Evolutionary conservation across 2,888 invertebrate genomes (phyloP), one percentile per base, ranked within the genome.

Genomic region (Shargacucullia verbasci): DNA sequence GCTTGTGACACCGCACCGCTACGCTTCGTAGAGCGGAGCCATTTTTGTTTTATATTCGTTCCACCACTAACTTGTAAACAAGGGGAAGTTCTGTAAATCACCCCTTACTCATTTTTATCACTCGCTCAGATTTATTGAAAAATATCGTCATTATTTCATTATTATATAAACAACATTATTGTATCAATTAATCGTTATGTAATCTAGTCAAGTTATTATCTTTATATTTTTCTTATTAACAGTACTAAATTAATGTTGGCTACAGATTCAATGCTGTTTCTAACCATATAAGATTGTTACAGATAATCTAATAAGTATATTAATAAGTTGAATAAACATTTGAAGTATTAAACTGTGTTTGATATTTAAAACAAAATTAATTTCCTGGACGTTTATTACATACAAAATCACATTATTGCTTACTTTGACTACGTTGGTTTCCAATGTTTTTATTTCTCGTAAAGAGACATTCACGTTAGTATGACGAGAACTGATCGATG

Each of bases 1-100:
- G 91, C 59, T 90, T 95, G 85, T 95, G 90, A 94, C 85, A 79
- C 90, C 94, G 46, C 87, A 95, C 61, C 88, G 92, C 79, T 73
- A 78, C 80, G 71, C 50, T 14, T 56, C 78, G 84, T 83, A 81
- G 78, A 73, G 57, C 49, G 60, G 59, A 69, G 70, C 58, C 14
- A 60, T 52, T 27, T 48, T 57, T 66, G 52, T 43, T 70, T 59
- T 59, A 52, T 45, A 27, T 47, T 54, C 59, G 43, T 54, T 50
- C 44, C 45, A 52, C 39, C 66, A 73, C 54, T 70, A 54, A 48
- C 34, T 43, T 63, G 34, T 66, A 70, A 58, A 37, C 53, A 34
- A 54, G 54, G 74, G 70, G 48, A 57, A 7, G 58, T 66, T 14
- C 34, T 61, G 52, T 65, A 61, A 44, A 29, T 38, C 58, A 37